phyloP scores from a whole-genome alignment of 2,113 vertebrate genomes.

The Australoheros scitulus region DNA sequence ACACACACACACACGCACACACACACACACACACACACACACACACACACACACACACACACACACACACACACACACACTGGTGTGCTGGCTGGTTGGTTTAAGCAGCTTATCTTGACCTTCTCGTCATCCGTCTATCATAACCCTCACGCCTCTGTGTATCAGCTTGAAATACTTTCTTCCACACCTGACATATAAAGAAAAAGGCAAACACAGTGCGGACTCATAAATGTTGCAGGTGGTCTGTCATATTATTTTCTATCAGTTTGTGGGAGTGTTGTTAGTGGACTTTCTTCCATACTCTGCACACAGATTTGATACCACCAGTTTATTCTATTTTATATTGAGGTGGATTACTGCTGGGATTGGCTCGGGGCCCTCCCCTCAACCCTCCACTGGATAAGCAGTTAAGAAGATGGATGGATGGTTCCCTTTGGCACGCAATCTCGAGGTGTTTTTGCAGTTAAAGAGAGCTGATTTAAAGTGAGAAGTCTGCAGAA shows the following conservation, averaged over 20 bases:
- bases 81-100: background rate
- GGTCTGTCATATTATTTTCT: background rate
- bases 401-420: background rate
- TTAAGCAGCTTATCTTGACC: conserved; percentile 15
- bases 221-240: background rate
- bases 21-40: background rate
- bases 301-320: background rate
- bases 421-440: background rate
- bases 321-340: background rate
- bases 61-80: background rate
- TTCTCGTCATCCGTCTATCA: conserved; percentile 14
- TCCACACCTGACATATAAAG: background rate
- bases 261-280: background rate
- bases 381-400: background rate
- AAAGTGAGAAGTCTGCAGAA: background rate
- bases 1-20: too few relatives aligned
- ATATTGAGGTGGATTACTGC: fast-evolving
- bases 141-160: background rate
- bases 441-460: background rate
- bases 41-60: too few relatives aligned
- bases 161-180: background rate
- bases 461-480: background rate
- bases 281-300: fast-evolving
- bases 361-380: background rate
- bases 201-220: background rate